Percentiles rank a stretch among this genome's conserved stretches.
Conservation (phyloP, 2,113 vertebrate species). For the Lophura nycthemera region DNA sequence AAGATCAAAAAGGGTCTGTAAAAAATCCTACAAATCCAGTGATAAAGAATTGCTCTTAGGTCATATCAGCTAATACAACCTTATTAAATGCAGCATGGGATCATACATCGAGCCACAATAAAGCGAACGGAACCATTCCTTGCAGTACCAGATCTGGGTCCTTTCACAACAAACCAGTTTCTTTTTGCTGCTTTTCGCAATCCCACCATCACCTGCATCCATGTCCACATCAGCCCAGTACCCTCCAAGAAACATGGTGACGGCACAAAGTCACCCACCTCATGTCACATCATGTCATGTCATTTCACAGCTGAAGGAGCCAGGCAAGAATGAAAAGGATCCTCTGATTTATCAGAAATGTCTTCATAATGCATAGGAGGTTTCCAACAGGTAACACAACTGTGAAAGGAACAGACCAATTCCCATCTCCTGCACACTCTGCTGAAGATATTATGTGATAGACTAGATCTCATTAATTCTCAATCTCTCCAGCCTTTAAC, state of each 20-base stretch:
- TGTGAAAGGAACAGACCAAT: background rate
- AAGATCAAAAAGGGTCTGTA: background rate
- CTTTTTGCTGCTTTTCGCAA: background rate
- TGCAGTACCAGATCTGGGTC: background rate
- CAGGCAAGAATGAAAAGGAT: background rate
- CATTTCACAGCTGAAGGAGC: background rate
- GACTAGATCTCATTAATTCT: background rate
- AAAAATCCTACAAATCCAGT: background rate
- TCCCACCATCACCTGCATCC: background rate
- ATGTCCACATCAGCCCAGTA: fast-evolving
- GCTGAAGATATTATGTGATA: fast-evolving
- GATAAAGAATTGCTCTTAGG: background rate
- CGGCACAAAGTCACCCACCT: background rate
- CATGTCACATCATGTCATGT: background rate
- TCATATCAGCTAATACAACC: background rate
- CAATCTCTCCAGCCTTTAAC: slow-evolving; percentile 10
- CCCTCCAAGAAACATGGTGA: fast-evolving
- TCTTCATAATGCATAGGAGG: background rate
- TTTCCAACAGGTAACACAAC: background rate
- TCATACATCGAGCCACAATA: background rate
- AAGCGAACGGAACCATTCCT: background rate
- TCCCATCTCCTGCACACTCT: background rate
- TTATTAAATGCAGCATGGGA: background rate
- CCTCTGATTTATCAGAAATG: background rate
- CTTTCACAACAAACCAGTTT: background rate